Base-by-base conservation (phyloP, 2,113 vertebrate genomes). In the Gila orcuttii region DNA sequence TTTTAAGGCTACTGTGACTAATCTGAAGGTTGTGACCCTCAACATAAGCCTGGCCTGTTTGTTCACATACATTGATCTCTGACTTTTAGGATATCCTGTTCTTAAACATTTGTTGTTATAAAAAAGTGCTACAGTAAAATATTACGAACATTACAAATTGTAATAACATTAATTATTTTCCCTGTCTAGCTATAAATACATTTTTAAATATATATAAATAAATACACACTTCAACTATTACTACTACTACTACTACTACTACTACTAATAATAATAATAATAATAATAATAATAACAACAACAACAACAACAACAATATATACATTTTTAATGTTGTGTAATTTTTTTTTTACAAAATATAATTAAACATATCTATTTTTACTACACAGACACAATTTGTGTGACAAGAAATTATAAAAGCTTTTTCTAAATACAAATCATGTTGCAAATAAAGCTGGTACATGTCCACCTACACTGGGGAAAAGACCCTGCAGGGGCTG, bases 1-100 rank as follows among this genome's bases (percentile, higher is more conserved):
- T 73, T 71, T n/a, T n/a, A n/a, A n/a, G n/a, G n/a, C n/a, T 73
- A 73, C 21, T 45, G 39, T 45, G 69, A 74, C 71, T 74, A 74
- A 74, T 74, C 5, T 45, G 66, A 74, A 74, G 39, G 71, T n/a
- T 74, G 39, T 74, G 71, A 74, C 71, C 71, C 71, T 42, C 39
- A 45, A 74, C 71, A 74, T 71, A 71, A 71, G 68, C 68, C 23
- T 45, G 71, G 23, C 13, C 10, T 74, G 39, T 74, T 74, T 74
- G 71, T 74, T 45, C 71, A 74, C 39, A 74, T 1, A n/a, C 71
- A n/a, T 25, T 45, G 36, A 74, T 45, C 39, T 74, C 71, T 45
- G 71, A 45, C 71, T 23, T 45, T 45, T 25, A 45, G 21, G 39
- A 74, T 74, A n/a, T 42, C 69, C 36, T 73, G 10, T 68, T 68